These are phyloP conservation scores for Psittacula echo DNA, from an alignment of 2,797 vertebrate genomes.

Conservation along the genomic window DNA sequence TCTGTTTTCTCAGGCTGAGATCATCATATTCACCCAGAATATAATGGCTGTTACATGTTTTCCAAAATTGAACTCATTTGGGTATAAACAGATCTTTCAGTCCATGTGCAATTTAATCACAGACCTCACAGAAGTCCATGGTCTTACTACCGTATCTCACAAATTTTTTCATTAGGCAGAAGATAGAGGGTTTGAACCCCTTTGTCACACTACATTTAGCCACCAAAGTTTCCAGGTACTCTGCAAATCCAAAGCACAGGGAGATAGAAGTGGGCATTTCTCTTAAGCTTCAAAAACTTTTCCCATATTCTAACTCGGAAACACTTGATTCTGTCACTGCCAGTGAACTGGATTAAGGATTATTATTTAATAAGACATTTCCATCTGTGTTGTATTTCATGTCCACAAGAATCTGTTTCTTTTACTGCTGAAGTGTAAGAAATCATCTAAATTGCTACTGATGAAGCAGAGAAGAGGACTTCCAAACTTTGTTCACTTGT, in stretches of 20 bases:
- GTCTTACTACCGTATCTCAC: neutral
- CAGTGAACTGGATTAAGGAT: neutral
- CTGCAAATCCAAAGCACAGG: neutral
- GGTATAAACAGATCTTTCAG: neutral
- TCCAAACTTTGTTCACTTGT: neutral
- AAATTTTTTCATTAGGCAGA: neutral
- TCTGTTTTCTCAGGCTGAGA: neutral
- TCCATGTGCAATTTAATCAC: neutral
- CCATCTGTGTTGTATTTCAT: neutral
- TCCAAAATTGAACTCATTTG: neutral
- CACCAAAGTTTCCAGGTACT: neutral
- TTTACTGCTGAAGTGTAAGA: neutral
- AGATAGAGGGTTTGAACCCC: neutral
- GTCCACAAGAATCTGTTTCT: neutral
- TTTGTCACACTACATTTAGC: neutral
- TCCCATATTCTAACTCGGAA: neutral
- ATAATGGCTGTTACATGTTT: neutral
- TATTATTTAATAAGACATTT: neutral
- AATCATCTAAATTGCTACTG: neutral
- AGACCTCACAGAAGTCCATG: neutral
- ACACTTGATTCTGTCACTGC: neutral
- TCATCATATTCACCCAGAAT: neutral
- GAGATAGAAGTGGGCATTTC: neutral
- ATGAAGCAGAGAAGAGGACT: neutral
- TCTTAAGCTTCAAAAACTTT: neutral